Percentiles rank a stretch among this genome's conserved stretches.
Evolutionary conservation across 2,888 invertebrate species (phyloP).

Genomic region (Enchytraeus crypticus): DNA sequence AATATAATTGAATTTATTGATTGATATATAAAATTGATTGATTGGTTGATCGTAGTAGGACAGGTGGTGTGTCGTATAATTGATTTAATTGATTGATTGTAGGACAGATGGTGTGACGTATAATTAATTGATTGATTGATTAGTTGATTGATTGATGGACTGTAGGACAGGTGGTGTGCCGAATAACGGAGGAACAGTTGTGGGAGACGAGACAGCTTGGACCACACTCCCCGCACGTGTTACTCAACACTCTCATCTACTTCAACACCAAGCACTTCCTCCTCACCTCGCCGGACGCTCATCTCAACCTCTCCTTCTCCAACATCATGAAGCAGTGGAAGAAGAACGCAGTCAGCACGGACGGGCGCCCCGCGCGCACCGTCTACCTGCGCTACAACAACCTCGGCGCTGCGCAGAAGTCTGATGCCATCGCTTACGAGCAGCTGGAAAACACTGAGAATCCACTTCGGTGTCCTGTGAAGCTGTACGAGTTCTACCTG

Average conservation of each 20-base stretch:
- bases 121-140: too few species aligned
- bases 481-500: slow-evolving; percentile 88
- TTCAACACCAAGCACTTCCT: slow-evolving; percentile 94
- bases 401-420: slow-evolving; percentile 48
- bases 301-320: slow-evolving; percentile 80
- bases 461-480: slow-evolving; percentile 85
- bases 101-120: too few species aligned
- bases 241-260: slow-evolving; percentile 86
- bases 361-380: slow-evolving; percentile 56
- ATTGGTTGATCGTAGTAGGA: too few species aligned
- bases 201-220: slow-evolving; percentile 95
- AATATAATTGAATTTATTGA: too few species aligned
- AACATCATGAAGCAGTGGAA: slow-evolving; percentile 90
- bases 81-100: too few species aligned
- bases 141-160: neutral
- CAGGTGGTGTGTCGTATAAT: too few species aligned
- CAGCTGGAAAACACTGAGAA: slow-evolving; percentile 88
- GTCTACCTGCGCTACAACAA: slow-evolving; percentile 79
- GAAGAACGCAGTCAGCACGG: slow-evolving; percentile 27
- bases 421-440: slow-evolving; percentile 54
- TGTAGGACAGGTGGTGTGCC: slow-evolving; percentile 73
- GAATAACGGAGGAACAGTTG: slow-evolving; percentile 88
- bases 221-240: slow-evolving; percentile 85
- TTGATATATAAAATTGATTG: too few species aligned
- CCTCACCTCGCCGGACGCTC: slow-evolving; percentile 81